Evolutionary conservation across 1,140 invertebrate genomes (phyloP), one percentile per base, ranked within the genome.

Genomic region (Pantala flavescens): DNA sequence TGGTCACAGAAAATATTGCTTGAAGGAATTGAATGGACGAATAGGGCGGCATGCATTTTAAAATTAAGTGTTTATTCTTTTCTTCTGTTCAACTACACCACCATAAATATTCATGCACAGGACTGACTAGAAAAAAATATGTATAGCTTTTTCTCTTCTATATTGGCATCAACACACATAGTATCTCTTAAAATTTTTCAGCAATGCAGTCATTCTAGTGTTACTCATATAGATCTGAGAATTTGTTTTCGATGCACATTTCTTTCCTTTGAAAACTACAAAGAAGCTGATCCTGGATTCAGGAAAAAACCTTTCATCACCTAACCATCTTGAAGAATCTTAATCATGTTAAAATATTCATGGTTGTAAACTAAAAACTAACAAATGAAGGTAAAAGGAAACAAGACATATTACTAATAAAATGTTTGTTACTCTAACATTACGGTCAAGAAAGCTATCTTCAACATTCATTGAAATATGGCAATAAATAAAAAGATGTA

Each of bases 41-140:
- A 36, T 36, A 36, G 28, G 28, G 28, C 28, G 28, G n/a, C 49
- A 63, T 63, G 49, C 49, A 63, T 63, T 7, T 63, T 16, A 63
- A 21, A 63, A 19, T 19, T 3, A 21, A 63, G 49, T 19, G 49
- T 16, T 21, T 63, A 19, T 63, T 63, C 14, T 19, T 19, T 63
- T 16, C n/a, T 63, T 12, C n/a, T 3, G 49, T 16, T 16, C 49
- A 63, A 19, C 49, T 63, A 63, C 14, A 63, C 49, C 49, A 63
- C 49, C 49, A 63, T 16, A 16, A 63, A 21, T 63, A 21, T 63
- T 63, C 16, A 63, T 63, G n/a, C 14, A 16, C 49, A 63, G 16
- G 12, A 63, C n/a, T 63, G 49, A 63, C 49, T 63, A 63, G 49
- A 63, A 63, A 63, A 63, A 63, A 63, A 63, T 36, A 36, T 36